Evolutionary conservation across 2,888 invertebrate genomes (phyloP).

Genomic region (Dastarcus helophoroides): DNA sequence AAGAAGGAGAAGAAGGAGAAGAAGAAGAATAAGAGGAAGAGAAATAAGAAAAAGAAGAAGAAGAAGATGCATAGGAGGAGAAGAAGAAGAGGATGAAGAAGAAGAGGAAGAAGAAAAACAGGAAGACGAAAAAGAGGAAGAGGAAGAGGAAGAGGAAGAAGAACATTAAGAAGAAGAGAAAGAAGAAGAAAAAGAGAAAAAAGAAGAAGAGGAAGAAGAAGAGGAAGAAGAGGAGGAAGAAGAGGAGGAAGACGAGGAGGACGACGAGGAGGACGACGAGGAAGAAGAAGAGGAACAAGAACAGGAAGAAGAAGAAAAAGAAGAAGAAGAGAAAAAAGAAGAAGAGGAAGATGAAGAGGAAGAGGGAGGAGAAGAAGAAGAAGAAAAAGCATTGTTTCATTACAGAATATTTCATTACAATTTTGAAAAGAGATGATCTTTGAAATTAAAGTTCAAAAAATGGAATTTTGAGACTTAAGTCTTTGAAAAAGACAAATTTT

Average conservation of each 20-base stretch:
- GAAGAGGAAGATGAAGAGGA: constrained; percentile 1
- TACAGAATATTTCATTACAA: too few species aligned
- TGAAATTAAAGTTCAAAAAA: too few species aligned
- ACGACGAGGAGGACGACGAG: background rate
- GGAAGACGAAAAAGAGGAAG: background rate
- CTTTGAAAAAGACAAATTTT: too few species aligned
- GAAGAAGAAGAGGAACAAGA: background rate
- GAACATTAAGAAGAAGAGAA: too few species aligned
- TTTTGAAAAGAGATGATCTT: too few species aligned
- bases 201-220: background rate
- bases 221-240: background rate
- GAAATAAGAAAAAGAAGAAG: background rate
- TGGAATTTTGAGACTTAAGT: too few species aligned
- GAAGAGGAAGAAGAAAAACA: background rate
- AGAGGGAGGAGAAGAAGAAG: background rate
- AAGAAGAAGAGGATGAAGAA: background rate
- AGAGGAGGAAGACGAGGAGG: background rate
- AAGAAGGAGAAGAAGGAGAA: background rate
- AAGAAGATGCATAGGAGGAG: background rate
- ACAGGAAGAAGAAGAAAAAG: background rate
- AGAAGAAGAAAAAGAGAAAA: background rate
- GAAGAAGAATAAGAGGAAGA: background rate
- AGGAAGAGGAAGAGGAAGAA: too few species aligned
- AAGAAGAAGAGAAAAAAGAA: background rate
- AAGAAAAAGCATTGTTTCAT: too few species aligned